Evolutionary conservation across 2,888 invertebrate genomes (phyloP), one percentile per base, ranked within the genome.

Genomic region (Noctua janthe): DNA sequence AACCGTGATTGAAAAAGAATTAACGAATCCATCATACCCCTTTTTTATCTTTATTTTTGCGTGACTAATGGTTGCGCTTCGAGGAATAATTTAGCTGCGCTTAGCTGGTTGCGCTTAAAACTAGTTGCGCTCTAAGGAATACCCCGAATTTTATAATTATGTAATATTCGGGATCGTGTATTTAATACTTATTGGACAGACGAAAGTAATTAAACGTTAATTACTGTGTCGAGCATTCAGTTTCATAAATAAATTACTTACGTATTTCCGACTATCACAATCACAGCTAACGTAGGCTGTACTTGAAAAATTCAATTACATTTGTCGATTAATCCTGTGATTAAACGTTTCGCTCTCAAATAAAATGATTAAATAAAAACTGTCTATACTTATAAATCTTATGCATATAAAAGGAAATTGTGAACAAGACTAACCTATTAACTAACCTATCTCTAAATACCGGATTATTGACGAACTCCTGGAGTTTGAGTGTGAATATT

Each of bases 261-360:
- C 39, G 8, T 49, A 47, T 56, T 35, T 54, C 1, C 6, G 43
- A 51, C 17, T 51, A 43, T 29, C 0, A 64, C 43, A 74, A 74
- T 64, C 51, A 72, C 47, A 43, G 29, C 66, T 71, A n/a, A n/a
- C 35, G 20, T 43, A n/a, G n/a, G 54, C 54, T 7, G 20, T 20
- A 17, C 6, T 51, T 67, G 7, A 39, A 70, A 81, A 77, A 59
- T 72, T 79, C 3, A 15, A 62, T 62, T 62, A 62, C 15, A 5
- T 2, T 13, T 13, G 10, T 56, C 69, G 54, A 70, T 84, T 73
- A 69, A 64, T 73, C 56, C 62, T 39, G 20, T 83, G 59, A 83
- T 80, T 83, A 81, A 51, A 47, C 56, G 74, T 80, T 81, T 74
- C 51, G 59, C 29, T 71, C 56, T 43, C 80, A 76, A 81, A 77